Evolutionary conservation across 2,888 invertebrate genomes (phyloP), one percentile per base, ranked within the genome.

Genomic region (Choristoneura rosaceana): DNA sequence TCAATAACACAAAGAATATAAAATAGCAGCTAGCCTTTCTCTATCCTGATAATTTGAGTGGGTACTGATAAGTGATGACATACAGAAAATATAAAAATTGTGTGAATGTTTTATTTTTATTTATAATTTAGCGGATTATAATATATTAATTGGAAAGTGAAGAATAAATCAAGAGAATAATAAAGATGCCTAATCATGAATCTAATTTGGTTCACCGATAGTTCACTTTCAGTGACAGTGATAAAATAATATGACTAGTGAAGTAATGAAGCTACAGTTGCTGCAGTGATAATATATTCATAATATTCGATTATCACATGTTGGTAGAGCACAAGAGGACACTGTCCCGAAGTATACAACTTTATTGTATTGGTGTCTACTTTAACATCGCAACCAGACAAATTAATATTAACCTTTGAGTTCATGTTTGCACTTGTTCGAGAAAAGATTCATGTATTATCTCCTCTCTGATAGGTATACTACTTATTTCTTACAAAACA

Each of bases 401-500:
- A 47, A 52, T n/a, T n/a, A n/a, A n/a, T 17, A 52, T 9, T 52
- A 15, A 50, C 8, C 50, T 5, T 8, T 52, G 15, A 52, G 4
- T 52, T 17, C 50, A 15, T 4, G 9, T 55, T 55, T 55, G 1
- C 17, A 25, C 17, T 25, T 50, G 50, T 50, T 10, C 2, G 9
- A 55, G 17, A 55, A 5, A 43, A 14, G 25, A 15, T 45, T 0
- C 14, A 45, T 62, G 14, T 9, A 62, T 43, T 45, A 14, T 50
- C 50, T 47, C 45, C 4, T 15, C 25, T 25, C 9, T 10, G 14
- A 25, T 38, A 3, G 34, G 34, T 34, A n/a, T 45, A 45, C n/a
- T 34, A 64, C 12, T 45, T 63, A 58, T n/a, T 66, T 17, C 71
- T 71, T 71, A 71, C 41, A 71, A 71, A 63, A 71, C 67, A 68